Percentiles rank a stretch among this genome's conserved stretches.
Evolutionary conservation across 2,113 vertebrate species (phyloP).

Genomic region (Baryphthengus martii): DNA sequence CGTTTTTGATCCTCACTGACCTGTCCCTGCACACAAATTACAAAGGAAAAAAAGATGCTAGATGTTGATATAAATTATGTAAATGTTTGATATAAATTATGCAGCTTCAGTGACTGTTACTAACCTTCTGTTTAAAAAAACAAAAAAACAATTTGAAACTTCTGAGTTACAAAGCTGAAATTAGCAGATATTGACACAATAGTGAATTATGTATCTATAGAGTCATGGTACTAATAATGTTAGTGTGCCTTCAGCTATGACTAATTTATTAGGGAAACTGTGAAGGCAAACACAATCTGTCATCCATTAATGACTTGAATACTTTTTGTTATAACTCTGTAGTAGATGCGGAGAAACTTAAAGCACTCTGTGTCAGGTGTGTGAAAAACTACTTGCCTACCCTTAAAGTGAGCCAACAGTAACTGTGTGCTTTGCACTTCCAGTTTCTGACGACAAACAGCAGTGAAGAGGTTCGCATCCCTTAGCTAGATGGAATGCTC

Average conservation of each 20-base stretch:
- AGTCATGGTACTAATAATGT: background rate
- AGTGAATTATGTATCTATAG: background rate
- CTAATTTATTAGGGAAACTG: background rate
- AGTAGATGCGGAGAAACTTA: background rate
- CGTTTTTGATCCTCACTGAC: background rate
- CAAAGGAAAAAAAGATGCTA: background rate
- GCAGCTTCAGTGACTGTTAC: background rate
- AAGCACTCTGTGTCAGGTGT: background rate
- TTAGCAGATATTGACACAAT: background rate
- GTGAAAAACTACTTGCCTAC: background rate
- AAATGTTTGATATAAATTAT: background rate
- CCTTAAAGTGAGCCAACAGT: background rate
- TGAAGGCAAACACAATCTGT: background rate
- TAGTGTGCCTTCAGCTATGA: background rate
- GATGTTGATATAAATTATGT: background rate
- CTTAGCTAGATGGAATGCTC: background rate
- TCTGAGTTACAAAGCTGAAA: background rate
- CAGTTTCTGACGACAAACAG: background rate
- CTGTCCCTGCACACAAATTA: background rate
- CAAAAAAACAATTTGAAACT: background rate
- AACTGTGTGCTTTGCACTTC: background rate
- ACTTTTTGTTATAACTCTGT: background rate
- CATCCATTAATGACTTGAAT: background rate
- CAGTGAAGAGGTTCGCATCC: background rate
- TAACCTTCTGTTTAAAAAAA: background rate